Evolutionary conservation across 2,888 invertebrate species (phyloP).

Genomic region (Andricus quercusramuli): DNA sequence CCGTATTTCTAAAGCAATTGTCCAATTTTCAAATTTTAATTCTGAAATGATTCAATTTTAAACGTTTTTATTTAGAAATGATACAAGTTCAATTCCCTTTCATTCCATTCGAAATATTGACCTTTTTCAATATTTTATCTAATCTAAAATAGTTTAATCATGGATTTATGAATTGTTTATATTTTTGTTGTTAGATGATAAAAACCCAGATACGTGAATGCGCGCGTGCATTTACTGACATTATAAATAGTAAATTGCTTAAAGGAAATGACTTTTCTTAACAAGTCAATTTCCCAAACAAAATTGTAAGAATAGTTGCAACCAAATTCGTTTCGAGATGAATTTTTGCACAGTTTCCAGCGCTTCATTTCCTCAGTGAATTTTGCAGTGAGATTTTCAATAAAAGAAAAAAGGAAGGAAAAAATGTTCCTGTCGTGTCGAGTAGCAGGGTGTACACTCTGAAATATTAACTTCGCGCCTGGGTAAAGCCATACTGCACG

Average conservation of each 20-base stretch:
- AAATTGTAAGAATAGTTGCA: neutral
- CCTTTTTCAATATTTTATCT: too few relatives aligned
- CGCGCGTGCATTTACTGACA: too few relatives aligned
- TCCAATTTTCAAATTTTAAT: too few relatives aligned
- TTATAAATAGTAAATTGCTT: neutral
- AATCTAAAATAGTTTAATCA: too few relatives aligned
- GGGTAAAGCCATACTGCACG: neutral
- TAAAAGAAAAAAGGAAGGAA: neutral
- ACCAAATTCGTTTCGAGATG: neutral
- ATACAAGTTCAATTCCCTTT: too few relatives aligned
- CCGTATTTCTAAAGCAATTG: too few relatives aligned
- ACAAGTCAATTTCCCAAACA: neutral
- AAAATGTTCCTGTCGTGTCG: slow-evolving; percentile 20
- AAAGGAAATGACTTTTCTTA: slow-evolving; percentile 1
- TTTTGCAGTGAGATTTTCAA: neutral
- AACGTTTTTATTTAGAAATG: too few relatives aligned
- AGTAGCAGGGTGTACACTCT: slow-evolving; percentile 9
- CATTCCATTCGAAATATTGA: too few relatives aligned
- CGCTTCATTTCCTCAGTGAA: slow-evolving; percentile 13
- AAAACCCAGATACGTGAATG: too few relatives aligned
- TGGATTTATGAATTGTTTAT: too few relatives aligned
- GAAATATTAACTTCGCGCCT: slow-evolving; percentile 22
- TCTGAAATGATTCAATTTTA: too few relatives aligned
- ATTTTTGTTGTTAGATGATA: too few relatives aligned
- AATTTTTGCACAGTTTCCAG: slow-evolving; percentile 1